Percentiles rank a stretch among this genome's conserved stretches.
Conservation (phyloP, 2,113 vertebrate genomes). For the Hyperoodon ampullatus region DNA sequence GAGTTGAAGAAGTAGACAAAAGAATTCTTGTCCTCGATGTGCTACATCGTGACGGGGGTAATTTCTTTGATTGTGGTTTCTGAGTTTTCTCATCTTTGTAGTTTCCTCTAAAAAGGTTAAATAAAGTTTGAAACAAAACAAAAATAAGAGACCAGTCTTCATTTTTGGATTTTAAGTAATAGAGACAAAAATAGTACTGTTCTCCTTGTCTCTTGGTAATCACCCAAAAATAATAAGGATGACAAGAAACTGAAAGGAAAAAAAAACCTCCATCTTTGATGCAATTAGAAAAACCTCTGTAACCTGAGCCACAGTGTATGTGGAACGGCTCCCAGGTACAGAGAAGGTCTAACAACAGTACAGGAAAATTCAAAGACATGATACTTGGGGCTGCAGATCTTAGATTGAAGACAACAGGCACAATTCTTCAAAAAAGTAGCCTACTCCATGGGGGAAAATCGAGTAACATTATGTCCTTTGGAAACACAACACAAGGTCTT, state of each 20-base stretch:
- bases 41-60: background rate
- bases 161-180: background rate
- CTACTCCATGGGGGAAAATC: background rate
- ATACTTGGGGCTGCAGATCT: background rate
- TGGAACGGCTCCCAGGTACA: background rate
- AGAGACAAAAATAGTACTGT: background rate
- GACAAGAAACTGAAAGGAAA: background rate
- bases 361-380: background rate
- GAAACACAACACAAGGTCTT: background rate
- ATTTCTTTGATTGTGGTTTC: background rate
- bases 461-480: background rate
- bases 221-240: background rate
- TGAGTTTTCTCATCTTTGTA: background rate
- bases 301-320: background rate
- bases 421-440: background rate
- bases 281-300: background rate
- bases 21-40: background rate
- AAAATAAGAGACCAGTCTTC: background rate
- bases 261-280: background rate
- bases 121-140: slow-evolving; percentile 13
- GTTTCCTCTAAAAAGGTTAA: background rate
- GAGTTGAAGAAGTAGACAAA: slow-evolving; percentile 22
- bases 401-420: background rate
- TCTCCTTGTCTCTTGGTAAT: background rate
- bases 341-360: background rate